A percentile compares a stretch with the other conserved stretches of the same genome.
Conservation (phyloP, 2,888 invertebrate genomes). For the Pseudococcus jackbeardsleyi region DNA sequence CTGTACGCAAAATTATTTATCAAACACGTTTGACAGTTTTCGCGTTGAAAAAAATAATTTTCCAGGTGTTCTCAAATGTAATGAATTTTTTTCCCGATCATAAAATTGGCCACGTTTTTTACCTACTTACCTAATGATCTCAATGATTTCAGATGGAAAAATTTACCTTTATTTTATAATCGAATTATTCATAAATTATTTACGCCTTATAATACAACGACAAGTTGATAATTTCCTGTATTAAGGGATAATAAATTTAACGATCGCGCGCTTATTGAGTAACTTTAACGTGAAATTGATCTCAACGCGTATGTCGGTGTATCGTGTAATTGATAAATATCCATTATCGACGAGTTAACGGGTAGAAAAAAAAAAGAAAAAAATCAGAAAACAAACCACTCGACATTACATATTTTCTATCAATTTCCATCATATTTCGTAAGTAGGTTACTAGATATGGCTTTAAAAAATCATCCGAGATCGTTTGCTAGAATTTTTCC, state of each 20-base stretch:
- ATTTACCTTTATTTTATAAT: not conserved
- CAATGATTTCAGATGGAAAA: not conserved
- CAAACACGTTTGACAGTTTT: slow-evolving; percentile 39
- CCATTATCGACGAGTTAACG: slow-evolving; percentile 2
- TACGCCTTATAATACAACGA: not conserved
- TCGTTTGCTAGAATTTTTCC: too few species aligned
- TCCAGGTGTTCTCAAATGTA: slow-evolving; percentile 25
- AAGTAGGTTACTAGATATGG: too few species aligned
- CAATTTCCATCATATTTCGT: too few species aligned
- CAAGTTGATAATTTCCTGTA: slow-evolving; percentile 20
- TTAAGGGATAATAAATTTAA: not conserved
- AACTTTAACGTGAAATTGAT: not conserved
- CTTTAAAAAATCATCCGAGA: too few species aligned
- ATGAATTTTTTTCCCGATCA: not conserved
- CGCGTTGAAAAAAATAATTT: slow-evolving; percentile 10
- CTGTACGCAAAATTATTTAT: slow-evolving; percentile 36
- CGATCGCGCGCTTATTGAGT: not conserved
- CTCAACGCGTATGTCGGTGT: not conserved
- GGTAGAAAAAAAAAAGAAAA: not conserved
- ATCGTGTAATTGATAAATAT: not conserved
- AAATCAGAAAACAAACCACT: not conserved
- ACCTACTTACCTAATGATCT: not conserved
- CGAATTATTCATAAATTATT: slow-evolving; percentile 29
- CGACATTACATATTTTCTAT: not conserved
- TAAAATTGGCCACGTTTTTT: not conserved